Percentiles rank a stretch among this genome's conserved stretches.
phyloP scores from a whole-genome alignment of 2,113 vertebrate genomes.

The Laticauda colubrina region DNA sequence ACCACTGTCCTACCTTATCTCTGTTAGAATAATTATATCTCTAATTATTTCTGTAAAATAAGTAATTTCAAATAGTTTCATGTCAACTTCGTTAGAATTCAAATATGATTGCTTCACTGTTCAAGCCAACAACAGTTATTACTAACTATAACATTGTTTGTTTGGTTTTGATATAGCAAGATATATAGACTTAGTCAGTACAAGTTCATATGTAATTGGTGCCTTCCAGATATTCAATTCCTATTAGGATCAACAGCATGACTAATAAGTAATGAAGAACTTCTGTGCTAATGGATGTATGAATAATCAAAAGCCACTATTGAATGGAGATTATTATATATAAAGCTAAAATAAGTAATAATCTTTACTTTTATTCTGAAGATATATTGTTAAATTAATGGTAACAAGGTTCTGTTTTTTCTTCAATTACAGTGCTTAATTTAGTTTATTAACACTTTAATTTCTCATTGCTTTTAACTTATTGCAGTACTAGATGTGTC shows the following conservation, averaged over 20 bases:
- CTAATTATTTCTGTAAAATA: not conserved
- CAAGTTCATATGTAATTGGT: not conserved
- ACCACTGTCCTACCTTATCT: too few species aligned
- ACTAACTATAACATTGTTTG: not conserved
- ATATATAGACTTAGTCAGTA: not conserved
- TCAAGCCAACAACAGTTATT: not conserved
- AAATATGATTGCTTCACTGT: not conserved
- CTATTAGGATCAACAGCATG: not conserved
- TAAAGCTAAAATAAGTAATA: not conserved
- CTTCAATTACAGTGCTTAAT: not conserved
- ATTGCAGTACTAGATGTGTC: not conserved
- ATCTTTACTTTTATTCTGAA: not conserved
- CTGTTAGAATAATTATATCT: not conserved
- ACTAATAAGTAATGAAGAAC: not conserved
- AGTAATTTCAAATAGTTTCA: not conserved
- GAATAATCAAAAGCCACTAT: not conserved
- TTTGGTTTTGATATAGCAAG: not conserved
- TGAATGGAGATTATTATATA: not conserved
- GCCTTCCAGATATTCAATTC: not conserved
- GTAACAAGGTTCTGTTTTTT: not conserved
- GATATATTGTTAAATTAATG: not conserved
- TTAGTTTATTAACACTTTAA: not conserved
- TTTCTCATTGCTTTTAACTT: not conserved
- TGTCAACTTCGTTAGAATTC: not conserved
- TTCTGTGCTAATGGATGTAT: not conserved